Evolutionary conservation across 1,140 invertebrate species (phyloP), one percentile per base, ranked within the genome.

Genomic region (Drosophila nigromelanica): DNA sequence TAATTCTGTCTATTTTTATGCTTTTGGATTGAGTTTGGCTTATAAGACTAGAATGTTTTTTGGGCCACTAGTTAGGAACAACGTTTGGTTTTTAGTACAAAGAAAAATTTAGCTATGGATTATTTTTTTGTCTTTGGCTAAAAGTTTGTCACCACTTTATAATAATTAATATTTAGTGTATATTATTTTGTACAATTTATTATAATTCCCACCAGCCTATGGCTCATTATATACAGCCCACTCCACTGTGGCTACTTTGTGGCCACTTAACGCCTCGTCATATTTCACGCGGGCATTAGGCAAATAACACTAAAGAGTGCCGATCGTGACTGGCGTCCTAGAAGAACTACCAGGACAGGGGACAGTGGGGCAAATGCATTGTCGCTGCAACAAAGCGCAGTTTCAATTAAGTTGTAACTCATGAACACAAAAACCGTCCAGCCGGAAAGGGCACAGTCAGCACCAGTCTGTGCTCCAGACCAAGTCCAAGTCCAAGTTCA

Each of bases 401-500:
- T 85, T 86, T 81, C 89, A 90, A 90, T 90, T 90, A 89, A 90
- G 89, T 91, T 90, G 89, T 90, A 69, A 82, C 83, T 89, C 89
- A 89, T 77, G 75, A 56, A 15, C 45, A 73, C 54, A 47, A 27
- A 80, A 54, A 54, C 37, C 35, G 21, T 42, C 42, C 18, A 27
- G 40, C 27, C 24, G 27, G 11, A 59, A 33, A 24, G 21, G 14
- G 30, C 58, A 45, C 10, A 45, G 33, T 43, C 48, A 62, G 62
- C 52, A 15, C 4, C 39, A 43, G 10, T 11, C 33, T 30, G 15
- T 2, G 43, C 14, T 24, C 21, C 39, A 27, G 14, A 33, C 14
- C 55, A 48, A 8, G 5, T 4, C 45, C 45, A 10, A 18, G 8
- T 14, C 39, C 69, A 66, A 72, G 51, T 51, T 15, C 61, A 66